A percentile compares a stretch with the other conserved stretches of the same genome.
These are phyloP conservation scores for Dicycla oo DNA, from an alignment of 2,888 invertebrate genomes.

Conservation along the genomic window DNA sequence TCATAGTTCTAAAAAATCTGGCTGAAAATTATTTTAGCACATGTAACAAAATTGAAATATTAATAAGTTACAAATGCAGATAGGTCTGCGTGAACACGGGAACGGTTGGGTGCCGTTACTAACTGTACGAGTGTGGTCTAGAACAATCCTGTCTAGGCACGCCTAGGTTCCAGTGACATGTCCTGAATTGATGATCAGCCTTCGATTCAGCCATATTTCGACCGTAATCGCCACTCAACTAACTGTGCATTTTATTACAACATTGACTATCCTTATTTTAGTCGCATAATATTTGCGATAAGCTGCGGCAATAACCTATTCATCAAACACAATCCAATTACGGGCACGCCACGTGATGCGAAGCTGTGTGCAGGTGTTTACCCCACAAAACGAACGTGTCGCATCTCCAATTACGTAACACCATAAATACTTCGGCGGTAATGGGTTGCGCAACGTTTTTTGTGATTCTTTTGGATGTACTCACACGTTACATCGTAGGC, in stretches of 20 bases:
- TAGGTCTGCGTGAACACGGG: conserved; percentile 84
- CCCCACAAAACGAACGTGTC: conserved; percentile 38
- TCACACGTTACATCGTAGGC: conserved; percentile 28
- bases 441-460: conserved; percentile 54
- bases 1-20: neutral
- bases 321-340: conserved; percentile 26
- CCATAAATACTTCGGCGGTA: conserved; percentile 34
- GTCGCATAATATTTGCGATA: conserved; percentile 18
- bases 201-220: conserved; percentile 55
- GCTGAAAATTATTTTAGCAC: neutral
- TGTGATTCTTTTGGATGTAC: conserved; percentile 39
- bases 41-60: conserved; percentile 55
- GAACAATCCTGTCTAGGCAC: conserved; percentile 85
- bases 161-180: conserved; percentile 83
- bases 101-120: conserved; percentile 85
- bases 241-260: conserved; percentile 45
- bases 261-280: conserved; percentile 2
- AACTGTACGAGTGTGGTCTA: conserved; percentile 88
- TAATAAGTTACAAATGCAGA: conserved; percentile 74
- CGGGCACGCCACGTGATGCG: conserved; percentile 20
- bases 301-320: conserved; percentile 32
- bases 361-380: conserved; percentile 30
- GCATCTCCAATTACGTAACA: conserved; percentile 52
- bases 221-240: conserved; percentile 37
- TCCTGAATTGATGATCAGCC: conserved; percentile 83